Conservation (phyloP, 2,113 vertebrate species). For the Melanerpes aurifrons region DNA sequence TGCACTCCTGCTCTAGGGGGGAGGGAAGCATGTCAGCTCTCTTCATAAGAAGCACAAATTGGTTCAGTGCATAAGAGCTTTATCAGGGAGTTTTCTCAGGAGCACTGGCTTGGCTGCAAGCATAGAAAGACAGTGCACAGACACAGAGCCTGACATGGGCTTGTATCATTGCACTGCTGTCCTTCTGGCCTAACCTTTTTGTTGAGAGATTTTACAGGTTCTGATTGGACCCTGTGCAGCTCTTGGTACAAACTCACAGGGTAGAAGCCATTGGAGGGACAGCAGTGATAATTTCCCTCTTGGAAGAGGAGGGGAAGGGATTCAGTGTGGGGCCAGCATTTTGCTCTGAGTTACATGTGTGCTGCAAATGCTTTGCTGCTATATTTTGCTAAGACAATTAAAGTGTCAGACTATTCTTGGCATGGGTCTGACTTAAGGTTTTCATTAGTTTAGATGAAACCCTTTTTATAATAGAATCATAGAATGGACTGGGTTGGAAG, state of each 20-base stretch:
- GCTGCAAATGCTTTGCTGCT: background rate
- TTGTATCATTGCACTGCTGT: background rate
- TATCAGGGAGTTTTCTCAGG: background rate
- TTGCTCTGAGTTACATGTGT: background rate
- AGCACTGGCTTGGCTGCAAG: background rate
- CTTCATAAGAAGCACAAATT: background rate
- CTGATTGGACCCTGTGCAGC: background rate
- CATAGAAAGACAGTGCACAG: background rate
- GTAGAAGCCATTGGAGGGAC: background rate
- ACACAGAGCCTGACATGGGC: background rate
- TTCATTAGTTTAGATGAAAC: background rate
- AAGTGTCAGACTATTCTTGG: background rate
- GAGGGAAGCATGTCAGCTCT: background rate
- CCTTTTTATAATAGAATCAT: background rate
- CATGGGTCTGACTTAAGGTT: background rate
- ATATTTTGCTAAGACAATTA: background rate
- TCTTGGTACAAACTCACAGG: background rate
- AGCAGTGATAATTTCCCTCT: background rate
- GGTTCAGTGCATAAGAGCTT: background rate
- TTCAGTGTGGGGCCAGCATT: background rate
- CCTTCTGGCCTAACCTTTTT: background rate
- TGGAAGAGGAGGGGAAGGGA: background rate
- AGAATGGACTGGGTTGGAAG: too few species aligned
- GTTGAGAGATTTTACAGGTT: background rate
- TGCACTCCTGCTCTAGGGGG: background rate